Conservation (phyloP, 2,113 vertebrate genomes). For the Corapipo altera region DNA sequence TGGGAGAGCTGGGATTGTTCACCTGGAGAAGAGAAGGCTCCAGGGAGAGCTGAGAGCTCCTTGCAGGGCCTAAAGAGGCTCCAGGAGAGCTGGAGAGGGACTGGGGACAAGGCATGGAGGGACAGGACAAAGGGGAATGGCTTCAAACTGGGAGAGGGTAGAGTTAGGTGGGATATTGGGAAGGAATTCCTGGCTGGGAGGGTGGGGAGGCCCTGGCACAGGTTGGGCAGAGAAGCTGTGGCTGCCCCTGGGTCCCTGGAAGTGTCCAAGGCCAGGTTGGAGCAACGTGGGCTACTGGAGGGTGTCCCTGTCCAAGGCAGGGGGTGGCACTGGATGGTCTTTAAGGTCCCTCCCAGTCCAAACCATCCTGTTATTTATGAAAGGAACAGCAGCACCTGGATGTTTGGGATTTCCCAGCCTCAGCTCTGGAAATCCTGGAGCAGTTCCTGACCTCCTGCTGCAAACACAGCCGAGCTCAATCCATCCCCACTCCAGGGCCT, state of each 20-base stretch:
- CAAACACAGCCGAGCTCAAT: not conserved
- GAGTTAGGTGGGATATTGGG: fast-evolving
- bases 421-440: not conserved
- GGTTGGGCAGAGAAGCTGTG: not conserved
- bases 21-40: not conserved
- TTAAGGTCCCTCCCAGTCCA: not conserved
- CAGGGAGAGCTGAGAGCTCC: not conserved
- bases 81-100: not conserved
- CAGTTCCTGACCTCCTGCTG: not conserved
- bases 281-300: not conserved
- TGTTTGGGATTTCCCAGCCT: not conserved
- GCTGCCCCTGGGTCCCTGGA: not conserved
- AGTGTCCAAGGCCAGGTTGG: not conserved
- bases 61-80: not conserved
- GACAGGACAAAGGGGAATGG: not conserved
- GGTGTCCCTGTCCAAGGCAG: not conserved
- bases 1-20: not conserved
- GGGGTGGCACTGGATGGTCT: fast-evolving
- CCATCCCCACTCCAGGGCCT: too few relatives aligned
- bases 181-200: not conserved
- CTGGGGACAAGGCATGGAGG: not conserved
- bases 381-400: not conserved
- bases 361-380: not conserved
- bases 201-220: not conserved
- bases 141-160: not conserved